Evolutionary conservation across 2,888 invertebrate species (phyloP).

Genomic region (Eupeodes latifasciatus): DNA sequence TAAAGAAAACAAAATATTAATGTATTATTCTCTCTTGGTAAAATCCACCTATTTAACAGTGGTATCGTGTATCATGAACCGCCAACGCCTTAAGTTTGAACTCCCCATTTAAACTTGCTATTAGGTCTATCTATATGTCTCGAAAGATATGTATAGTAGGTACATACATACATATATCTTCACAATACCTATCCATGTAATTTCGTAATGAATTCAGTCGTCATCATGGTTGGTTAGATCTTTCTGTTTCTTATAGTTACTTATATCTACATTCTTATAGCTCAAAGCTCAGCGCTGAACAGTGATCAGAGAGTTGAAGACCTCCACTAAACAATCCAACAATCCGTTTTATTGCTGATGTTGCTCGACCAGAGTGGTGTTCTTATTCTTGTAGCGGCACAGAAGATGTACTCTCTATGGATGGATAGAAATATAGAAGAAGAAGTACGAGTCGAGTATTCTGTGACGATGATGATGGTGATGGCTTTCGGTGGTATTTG

Average conservation of each 20-base stretch:
- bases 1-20: not conserved
- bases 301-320: conserved; percentile 45
- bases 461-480: too few species aligned
- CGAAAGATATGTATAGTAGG: conserved; percentile 17
- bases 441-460: not conserved
- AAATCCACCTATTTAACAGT: conserved; percentile 4
- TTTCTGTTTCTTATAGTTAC: conserved; percentile 36
- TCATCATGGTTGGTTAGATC: conserved; percentile 74
- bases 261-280: conserved; percentile 39
- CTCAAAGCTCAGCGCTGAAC: conserved; percentile 39
- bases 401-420: not conserved
- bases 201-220: conserved; percentile 74
- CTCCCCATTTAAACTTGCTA: conserved; percentile 46
- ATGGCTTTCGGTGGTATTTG: conserved; percentile 53
- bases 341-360: conserved; percentile 62
- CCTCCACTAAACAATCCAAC: conserved; percentile 44
- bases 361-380: conserved; percentile 34
- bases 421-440: not conserved
- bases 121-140: conserved; percentile 13
- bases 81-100: conserved; percentile 71
- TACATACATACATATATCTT: not conserved
- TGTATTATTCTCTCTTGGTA: not conserved
- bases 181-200: conserved; percentile 66
- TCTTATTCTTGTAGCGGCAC: conserved; percentile 40
- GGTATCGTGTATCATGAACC: conserved; percentile 56